Evolutionary conservation across 1,140 invertebrate genomes (phyloP), one percentile per base, ranked within the genome.

Genomic region (Thaumetopoea pityocampa): DNA sequence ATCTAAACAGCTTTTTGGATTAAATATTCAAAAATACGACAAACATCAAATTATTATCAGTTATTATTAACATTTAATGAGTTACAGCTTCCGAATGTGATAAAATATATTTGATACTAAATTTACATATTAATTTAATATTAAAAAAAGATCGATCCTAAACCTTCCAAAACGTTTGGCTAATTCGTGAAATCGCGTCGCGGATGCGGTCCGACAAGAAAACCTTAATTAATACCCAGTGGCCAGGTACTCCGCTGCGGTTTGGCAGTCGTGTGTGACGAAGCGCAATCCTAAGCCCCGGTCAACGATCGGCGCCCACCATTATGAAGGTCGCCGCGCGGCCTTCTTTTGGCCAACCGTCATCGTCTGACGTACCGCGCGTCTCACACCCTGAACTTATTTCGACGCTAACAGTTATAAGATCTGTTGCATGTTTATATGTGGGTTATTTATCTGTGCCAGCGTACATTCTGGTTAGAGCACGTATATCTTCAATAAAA

Each of bases 381-480:
- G 52, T 36, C 60, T 45, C 50, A 52, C 62, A 77, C 67, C 67
- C 71, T 70, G 59, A 72, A 61, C 72, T 78, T 72, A 70, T 65
- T 66, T 61, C 62, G 50, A 67, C 68, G 55, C 66, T 67, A 56
- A 80, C 76, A 79, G 76, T 77, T 77, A 83, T 64, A 46, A 63
- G 59, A 55, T 67, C 67, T 78, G 71, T 83, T 67, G 65, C 63
- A 64, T 81, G 79, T 67, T 26, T 55, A 57, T 36, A 83, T 73
- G 79, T 79, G 66, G 79, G 68, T 67, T 70, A 74, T 53, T 61
- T 79, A 72, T 81, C 72, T 76, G 66, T 79, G 76, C 50, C 79
- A 63, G 64, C 59, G 29, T 59, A 51, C 58, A 71, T 72, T 65
- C 64, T 63, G 59, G 58, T 63, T 61, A 56, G 66, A 64, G 43